Evolutionary conservation across 2,113 vertebrate species (phyloP).

Genomic region (Pionites leucogaster): DNA sequence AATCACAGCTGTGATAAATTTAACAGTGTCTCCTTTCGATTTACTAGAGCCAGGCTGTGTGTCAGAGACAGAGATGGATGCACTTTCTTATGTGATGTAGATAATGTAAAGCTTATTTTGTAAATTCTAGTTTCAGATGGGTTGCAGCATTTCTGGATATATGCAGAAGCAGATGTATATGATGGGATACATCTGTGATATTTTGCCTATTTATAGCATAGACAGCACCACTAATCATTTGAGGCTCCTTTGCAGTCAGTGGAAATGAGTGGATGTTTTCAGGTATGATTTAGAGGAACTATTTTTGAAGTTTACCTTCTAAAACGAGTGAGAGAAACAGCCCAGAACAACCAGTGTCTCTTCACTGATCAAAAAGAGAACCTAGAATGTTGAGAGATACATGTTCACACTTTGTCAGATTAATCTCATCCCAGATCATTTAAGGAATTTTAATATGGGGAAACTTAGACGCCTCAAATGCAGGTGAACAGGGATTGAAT

Average conservation of each 20-base stretch:
- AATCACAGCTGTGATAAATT: not conserved
- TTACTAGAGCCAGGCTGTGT: not conserved
- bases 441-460: not conserved
- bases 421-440: not conserved
- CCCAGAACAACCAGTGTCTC: not conserved
- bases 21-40: not conserved
- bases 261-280: not conserved
- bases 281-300: not conserved
- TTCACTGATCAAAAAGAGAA: not conserved
- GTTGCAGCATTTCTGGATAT: not conserved
- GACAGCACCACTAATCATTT: not conserved
- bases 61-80: not conserved
- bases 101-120: not conserved
- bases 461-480: not conserved
- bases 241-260: not conserved
- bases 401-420: not conserved
- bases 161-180: not conserved
- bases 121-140: not conserved
- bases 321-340: not conserved
- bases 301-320: not conserved
- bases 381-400: not conserved
- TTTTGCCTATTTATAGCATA: not conserved
- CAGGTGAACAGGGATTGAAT: not conserved
- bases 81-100: not conserved
- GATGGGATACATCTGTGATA: not conserved